These are phyloP conservation scores for Lasius fuliginosus DNA, from an alignment of 2,888 invertebrate genomes.

Conservation along the genomic window DNA sequence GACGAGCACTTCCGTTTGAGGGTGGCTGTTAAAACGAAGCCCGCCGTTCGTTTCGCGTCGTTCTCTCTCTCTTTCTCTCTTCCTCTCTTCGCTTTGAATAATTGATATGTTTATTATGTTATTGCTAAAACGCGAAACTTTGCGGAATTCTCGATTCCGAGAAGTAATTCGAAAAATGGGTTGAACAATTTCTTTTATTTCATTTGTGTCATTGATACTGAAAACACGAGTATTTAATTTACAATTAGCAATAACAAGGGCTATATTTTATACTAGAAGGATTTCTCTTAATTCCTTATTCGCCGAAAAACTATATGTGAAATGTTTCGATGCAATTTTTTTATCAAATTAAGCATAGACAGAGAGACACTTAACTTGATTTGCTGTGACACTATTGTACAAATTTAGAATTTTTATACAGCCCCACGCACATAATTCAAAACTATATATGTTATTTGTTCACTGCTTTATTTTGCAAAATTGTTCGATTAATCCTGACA, in stretches of 20 bases:
- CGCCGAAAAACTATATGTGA: not conserved
- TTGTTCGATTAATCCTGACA: not conserved
- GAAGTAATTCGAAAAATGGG: not conserved
- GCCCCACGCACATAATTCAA: no score
- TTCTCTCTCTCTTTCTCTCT: not conserved
- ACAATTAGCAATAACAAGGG: not conserved
- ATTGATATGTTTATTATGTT: conserved; percentile 15
- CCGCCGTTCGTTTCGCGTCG: not conserved
- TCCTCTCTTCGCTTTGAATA: conserved; percentile 7
- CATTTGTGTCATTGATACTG: not conserved
- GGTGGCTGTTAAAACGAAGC: not conserved
- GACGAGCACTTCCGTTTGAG: conserved; percentile 57
- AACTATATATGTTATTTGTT: not conserved
- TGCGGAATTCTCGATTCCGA: not conserved
- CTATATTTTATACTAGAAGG: not conserved
- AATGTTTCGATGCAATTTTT: not conserved
- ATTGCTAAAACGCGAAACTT: not conserved
- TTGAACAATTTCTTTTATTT: not conserved
- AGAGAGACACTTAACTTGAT: not conserved
- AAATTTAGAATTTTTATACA: not conserved
- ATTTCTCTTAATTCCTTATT: not conserved
- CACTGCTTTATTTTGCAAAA: not conserved
- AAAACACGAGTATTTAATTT: not conserved
- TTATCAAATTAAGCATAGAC: not conserved
- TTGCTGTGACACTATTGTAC: not conserved